phyloP scores from a whole-genome alignment of 2,113 vertebrate species.

The Jaculus jaculus region DNA sequence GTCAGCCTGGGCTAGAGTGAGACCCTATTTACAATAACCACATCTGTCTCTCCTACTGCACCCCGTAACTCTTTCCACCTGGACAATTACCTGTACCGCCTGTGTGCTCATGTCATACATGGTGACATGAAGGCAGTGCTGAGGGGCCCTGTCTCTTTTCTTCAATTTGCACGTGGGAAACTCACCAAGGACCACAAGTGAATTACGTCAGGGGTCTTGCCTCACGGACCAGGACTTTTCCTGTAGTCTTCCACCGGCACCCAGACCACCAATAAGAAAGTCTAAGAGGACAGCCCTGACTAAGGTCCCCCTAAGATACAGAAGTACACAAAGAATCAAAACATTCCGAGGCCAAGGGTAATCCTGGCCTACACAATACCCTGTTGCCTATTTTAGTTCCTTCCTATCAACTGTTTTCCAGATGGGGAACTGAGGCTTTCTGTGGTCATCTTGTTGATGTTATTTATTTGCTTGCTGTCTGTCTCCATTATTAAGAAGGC shows the following conservation, averaged over 20 bases:
- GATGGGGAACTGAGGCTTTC: conserved; percentile 52
- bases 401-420: conserved; percentile 52
- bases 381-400: conserved; percentile 22
- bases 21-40: background rate
- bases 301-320: background rate
- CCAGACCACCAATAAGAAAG: background rate
- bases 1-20: too few relatives aligned
- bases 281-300: background rate
- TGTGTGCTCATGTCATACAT: background rate
- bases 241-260: background rate
- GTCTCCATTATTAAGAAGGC: background rate
- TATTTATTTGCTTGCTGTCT: conserved; percentile 15
- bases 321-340: conserved; percentile 13
- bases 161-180: conserved; percentile 41
- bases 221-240: conserved; percentile 17
- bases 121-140: background rate
- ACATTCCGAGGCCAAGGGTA: background rate
- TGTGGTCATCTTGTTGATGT: conserved; percentile 33
- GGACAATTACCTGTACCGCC: background rate
- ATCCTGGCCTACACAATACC: background rate
- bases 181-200: background rate
- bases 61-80: background rate
- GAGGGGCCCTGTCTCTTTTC: background rate
- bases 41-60: background rate
- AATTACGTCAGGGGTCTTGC: background rate